Evolutionary conservation across 2,113 vertebrate genomes (phyloP).

Genomic region (Sphyrna mokarran): DNA sequence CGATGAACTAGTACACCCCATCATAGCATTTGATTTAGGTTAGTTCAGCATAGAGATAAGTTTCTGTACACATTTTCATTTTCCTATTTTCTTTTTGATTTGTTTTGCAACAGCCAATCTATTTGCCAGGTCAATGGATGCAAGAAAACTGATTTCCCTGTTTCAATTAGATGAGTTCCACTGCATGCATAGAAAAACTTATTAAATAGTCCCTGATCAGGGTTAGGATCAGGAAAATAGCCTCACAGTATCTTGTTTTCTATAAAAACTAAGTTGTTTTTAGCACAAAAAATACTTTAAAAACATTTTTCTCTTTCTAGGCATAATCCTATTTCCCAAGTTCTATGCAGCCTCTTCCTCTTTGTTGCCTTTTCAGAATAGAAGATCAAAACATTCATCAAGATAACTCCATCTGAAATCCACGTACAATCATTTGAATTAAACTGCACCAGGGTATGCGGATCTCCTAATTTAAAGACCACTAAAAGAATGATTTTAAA

Average conservation of each 20-base stretch:
- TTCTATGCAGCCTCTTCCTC: background rate
- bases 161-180: background rate
- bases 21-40: background rate
- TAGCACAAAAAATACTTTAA: background rate
- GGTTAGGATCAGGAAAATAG: background rate
- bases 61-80: background rate
- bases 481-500: background rate
- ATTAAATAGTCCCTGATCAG: background rate
- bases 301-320: background rate
- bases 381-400: background rate
- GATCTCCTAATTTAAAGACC: background rate
- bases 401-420: background rate
- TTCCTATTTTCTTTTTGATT: background rate
- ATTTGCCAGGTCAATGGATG: background rate
- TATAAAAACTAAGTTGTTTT: background rate
- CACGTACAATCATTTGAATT: background rate
- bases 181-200: background rate
- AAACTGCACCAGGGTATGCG: too few species aligned
- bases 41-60: background rate
- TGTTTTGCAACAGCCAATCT: background rate
- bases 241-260: background rate
- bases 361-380: background rate
- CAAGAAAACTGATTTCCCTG: background rate
- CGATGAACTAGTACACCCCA: background rate
- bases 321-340: background rate